Base-by-base conservation (phyloP, 92 coral and sea anemone species). In the Chrysogorgia sp. region DNA sequence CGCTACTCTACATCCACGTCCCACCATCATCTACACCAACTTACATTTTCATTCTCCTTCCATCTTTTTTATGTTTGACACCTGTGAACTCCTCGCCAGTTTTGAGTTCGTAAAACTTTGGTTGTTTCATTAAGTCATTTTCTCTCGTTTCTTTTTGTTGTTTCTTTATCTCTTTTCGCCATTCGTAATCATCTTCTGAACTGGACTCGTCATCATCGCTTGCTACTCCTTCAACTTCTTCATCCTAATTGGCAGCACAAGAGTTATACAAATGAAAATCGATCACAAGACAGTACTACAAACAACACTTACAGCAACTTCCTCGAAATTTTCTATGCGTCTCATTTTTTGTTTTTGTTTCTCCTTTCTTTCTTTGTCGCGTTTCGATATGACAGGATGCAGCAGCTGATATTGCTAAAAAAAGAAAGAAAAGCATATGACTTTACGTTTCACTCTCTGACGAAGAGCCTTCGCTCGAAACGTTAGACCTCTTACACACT, bases 91-190 rank as follows among this genome's bases (percentile, higher is more conserved):
- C 86, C 69, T 86, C 90, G 1, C 92, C 90, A 17, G 86, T 45
- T 74, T 93, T 93, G 19, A 93, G 85, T 71, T 93, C 97, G 72
- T 89, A 93, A 86, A 93, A 93, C 85, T 89, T 93, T 10, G 96
- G 93, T 74, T 80, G 52, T 10, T 40, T 69, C 30, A 72, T 83
- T 15, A 72, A 78, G 5, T 62, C 82, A 20, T 63, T 59, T 30
- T 78, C 53, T n/a, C 31, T 79, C 9, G 80, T 67, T 47, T 82
- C 83, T 76, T 68, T 84, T 45, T 87, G 75, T 55, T 89, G 85
- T 59, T 77, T 76, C 26, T 80, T 85, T 30, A 76, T 60, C 55
- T 87, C 91, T 28, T 75, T 81, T 37, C 89, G 81, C 98, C 97
- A 91, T 66, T 82, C 82, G 45, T 84, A 89, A 48, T 93, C 98